A percentile compares a stretch with the other conserved stretches of the same genome.
These are phyloP conservation scores for Cossypha caffra DNA, from an alignment of 2,797 vertebrate genomes.

Conservation along the genomic window DNA sequence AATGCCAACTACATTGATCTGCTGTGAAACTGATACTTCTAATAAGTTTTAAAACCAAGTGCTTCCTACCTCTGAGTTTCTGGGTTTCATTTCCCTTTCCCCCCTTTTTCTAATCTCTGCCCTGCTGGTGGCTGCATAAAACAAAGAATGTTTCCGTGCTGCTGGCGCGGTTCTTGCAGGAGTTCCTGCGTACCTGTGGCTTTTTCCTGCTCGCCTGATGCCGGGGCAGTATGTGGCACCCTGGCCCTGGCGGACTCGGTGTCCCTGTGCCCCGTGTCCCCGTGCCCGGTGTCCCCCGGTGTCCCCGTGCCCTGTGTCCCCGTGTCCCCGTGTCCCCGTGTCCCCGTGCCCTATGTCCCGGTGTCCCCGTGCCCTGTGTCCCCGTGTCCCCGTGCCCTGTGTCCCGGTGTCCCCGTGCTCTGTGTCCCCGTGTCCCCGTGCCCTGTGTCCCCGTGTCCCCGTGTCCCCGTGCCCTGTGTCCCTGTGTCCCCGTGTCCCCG, in stretches of 20 bases:
- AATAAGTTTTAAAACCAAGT: background rate
- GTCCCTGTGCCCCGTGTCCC: no score
- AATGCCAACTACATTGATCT: background rate
- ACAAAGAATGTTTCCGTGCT: background rate
- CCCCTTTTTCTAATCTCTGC: background rate
- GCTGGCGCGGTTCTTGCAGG: background rate
- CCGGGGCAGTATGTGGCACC: background rate
- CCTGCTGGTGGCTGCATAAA: background rate
- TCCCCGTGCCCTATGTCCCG: no score
- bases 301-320: no score
- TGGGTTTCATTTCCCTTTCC: background rate
- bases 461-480: no score
- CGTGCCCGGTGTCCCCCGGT: no score
- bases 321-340: no score
- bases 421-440: no score
- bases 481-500: no score
- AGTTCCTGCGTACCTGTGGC: background rate
- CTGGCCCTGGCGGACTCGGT: background rate
- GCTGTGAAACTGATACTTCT: background rate
- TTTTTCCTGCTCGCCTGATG: background rate
- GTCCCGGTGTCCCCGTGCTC: no score
- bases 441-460: no score
- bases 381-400: no score
- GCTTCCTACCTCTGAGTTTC: background rate
- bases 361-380: no score